Conservation (phyloP, 2,888 invertebrate species). For the Mellilla xanthometata region DNA sequence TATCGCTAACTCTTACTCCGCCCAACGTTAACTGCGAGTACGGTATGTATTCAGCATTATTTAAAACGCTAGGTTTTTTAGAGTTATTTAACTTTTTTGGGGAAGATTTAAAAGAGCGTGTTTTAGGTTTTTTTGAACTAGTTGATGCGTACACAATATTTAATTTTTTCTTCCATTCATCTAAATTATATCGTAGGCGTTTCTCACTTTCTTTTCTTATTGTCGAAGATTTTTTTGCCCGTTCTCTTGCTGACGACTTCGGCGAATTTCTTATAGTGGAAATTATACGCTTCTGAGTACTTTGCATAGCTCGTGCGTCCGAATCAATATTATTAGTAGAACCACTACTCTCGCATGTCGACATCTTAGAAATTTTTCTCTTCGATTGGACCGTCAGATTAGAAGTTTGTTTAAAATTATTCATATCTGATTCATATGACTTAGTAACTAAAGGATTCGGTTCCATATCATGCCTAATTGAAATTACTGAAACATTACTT, state of each 20-base stretch:
- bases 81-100: conserved; percentile 33
- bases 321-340: conserved; percentile 58
- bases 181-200: conserved; percentile 45
- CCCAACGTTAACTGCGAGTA: conserved; percentile 74
- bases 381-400: conserved; percentile 31
- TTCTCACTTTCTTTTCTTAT: conserved; percentile 42
- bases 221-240: conserved; percentile 32
- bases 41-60: conserved; percentile 71
- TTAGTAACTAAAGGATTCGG: conserved; percentile 18
- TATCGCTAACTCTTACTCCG: conserved; percentile 65
- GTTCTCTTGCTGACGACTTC: conserved; percentile 37
- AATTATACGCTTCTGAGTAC: conserved; percentile 39
- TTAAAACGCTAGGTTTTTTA: conserved; percentile 34
- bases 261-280: conserved; percentile 39
- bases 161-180: conserved; percentile 66
- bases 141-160: conserved; percentile 58
- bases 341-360: conserved; percentile 62
- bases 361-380: conserved; percentile 64
- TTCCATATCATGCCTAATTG: conserved; percentile 46
- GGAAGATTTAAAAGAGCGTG: conserved; percentile 29
- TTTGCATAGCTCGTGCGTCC: conserved; percentile 42
- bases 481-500: conserved; percentile 59
- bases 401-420: too few relatives aligned
- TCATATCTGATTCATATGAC: conserved; percentile 18
- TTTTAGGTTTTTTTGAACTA: conserved; percentile 37